Base-by-base conservation (phyloP, 2,113 vertebrate species). In the Conger conger region DNA sequence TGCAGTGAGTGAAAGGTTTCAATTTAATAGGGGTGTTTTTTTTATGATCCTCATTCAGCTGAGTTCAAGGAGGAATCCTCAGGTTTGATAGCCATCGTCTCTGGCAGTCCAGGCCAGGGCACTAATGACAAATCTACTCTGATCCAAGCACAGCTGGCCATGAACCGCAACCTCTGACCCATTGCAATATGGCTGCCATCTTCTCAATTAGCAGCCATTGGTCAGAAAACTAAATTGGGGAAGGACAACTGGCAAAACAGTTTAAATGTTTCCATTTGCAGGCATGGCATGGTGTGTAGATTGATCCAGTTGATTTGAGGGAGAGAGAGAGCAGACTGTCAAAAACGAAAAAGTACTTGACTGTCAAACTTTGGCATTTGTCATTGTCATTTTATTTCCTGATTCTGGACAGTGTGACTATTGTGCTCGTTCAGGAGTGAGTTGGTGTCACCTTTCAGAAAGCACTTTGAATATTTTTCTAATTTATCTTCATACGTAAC, bases 141-240 rank as follows among this genome's bases (percentile, higher is more conserved):
- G 92, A 92, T 90, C 91, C 85, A 79, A 80, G 36, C 88, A 89
- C 92, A 94, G 92, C 92, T 92, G 92, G 45, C 45, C 45, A 50
- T 90, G 88, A 91, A 86, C 80, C 90, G n/a, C 86, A 88, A 88
- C 91, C 90, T 86, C 81, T 91, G 90, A 89, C 91, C 90, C 81
- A 0, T 77, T 36, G 76, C 87, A 85, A 80, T 30, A 60, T 16
- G 85, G 89, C 82, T 92, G 90, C 88, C 88, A 86, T 84, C 4
- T 85, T 78, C 73, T 88, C 90, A 95, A 93, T 94, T 92, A 93
- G 92, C 87, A 90, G 90, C 88, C 93, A 92, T 94, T 91, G 92
- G 79, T 87, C 78, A 83, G 77, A 86, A 88, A 85, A 86, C 79
- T 57, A 79, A 73, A 79, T 79, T 35, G 9, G 57, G 57, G 57